Conservation (phyloP, 2,888 invertebrate species). For the Nebria salina region DNA sequence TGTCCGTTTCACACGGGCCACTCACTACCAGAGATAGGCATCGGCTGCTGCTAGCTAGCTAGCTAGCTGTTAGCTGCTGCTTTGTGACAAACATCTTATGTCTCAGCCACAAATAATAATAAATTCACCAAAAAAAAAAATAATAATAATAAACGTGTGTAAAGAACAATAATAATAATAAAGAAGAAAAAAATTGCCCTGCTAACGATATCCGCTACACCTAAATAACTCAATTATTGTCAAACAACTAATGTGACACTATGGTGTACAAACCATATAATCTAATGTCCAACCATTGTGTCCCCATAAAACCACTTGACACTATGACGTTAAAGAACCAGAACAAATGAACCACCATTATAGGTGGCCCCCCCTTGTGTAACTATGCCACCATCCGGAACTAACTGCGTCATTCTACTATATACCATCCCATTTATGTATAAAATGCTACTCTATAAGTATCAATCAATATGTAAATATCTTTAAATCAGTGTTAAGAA, state of each 20-base stretch:
- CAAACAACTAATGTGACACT: slow-evolving; percentile 34
- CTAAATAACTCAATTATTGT: slow-evolving; percentile 35
- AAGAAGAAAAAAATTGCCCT: too few relatives aligned
- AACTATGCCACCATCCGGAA: slow-evolving; percentile 55
- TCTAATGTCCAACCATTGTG: slow-evolving; percentile 8
- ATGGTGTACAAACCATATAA: not conserved
- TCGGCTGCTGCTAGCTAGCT: not conserved
- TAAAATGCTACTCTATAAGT: too few relatives aligned
- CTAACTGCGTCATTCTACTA: slow-evolving; percentile 56
- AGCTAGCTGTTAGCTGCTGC: not conserved
- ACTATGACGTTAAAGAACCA: slow-evolving; percentile 32
- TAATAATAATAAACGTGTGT: too few relatives aligned
- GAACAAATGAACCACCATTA: slow-evolving; percentile 30
- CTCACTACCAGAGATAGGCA: slow-evolving; percentile 8
- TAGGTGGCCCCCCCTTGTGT: slow-evolving; percentile 49
- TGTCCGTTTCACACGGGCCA: slow-evolving; percentile 21
- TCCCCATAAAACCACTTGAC: slow-evolving; percentile 18
- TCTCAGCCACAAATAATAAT: not conserved
- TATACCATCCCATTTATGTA: slow-evolving; percentile 52
- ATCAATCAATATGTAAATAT: too few relatives aligned
- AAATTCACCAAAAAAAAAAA: too few relatives aligned
- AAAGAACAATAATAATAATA: too few relatives aligned
- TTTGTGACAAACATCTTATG: not conserved
- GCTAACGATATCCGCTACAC: slow-evolving; percentile 37
- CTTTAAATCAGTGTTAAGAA: too few relatives aligned